These are phyloP conservation scores for Melopsittacus undulatus DNA, from an alignment of 2,797 vertebrate species.

Conservation along the genomic window DNA sequence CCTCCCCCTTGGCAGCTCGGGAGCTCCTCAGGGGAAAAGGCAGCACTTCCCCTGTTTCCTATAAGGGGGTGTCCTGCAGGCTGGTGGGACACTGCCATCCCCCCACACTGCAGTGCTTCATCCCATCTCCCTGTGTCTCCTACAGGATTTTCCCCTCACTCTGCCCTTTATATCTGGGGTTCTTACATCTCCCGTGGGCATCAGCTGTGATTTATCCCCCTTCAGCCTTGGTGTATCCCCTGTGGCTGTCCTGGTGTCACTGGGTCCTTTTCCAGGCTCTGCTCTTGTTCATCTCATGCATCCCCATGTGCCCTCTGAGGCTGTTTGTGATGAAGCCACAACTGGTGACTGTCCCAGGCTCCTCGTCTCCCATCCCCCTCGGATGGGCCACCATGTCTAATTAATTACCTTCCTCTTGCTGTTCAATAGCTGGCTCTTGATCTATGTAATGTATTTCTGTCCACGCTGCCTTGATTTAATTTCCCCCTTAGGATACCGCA, in stretches of 20 bases:
- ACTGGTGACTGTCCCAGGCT: background rate
- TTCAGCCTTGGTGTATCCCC: background rate
- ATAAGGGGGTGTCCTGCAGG: background rate
- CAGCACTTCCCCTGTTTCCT: accelerated
- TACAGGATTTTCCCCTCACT: background rate
- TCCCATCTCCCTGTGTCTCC: background rate
- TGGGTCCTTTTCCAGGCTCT: background rate
- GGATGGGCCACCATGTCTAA: background rate
- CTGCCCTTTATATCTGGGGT: background rate
- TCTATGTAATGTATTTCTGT: conserved; percentile 31
- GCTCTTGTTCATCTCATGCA: background rate
- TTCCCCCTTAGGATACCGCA: background rate
- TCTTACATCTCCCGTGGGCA: accelerated
- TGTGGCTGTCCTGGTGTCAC: accelerated
- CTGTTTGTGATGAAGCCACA: background rate
- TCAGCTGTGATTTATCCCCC: background rate
- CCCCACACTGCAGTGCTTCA: accelerated
- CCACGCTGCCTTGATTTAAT: conserved; percentile 31
- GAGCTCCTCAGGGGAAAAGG: background rate
- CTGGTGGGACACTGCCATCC: accelerated
- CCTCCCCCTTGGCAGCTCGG: background rate
- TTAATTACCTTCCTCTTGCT: conserved; percentile 46
- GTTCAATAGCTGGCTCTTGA: conserved; percentile 26
- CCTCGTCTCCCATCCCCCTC: background rate
- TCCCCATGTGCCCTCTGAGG: background rate